Conservation (phyloP, 2,888 invertebrate species). For the Archips xylosteana region DNA sequence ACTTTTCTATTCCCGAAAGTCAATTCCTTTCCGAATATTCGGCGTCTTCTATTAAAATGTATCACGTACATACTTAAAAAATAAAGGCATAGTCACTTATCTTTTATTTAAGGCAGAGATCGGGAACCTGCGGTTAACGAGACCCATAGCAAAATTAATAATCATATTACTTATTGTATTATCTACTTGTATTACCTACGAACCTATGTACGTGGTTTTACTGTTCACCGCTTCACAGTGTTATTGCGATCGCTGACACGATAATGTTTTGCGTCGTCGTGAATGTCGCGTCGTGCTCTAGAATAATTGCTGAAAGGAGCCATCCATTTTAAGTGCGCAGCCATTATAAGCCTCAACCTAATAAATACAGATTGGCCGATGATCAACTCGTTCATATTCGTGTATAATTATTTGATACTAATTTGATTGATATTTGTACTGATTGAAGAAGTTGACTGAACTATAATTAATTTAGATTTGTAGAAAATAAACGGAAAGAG, state of each 20-base stretch:
- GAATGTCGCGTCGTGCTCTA: constrained; percentile 54
- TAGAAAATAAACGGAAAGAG: too few relatives aligned
- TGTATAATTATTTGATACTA: background rate
- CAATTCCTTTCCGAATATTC: too few relatives aligned
- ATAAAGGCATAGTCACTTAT: too few relatives aligned
- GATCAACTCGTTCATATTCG: background rate
- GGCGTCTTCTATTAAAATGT: too few relatives aligned
- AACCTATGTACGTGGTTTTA: background rate
- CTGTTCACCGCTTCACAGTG: background rate
- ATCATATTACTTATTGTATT: too few relatives aligned
- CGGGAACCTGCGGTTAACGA: too few relatives aligned
- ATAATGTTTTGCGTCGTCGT: constrained; percentile 52
- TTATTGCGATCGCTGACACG: constrained; percentile 44
- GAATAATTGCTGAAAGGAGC: constrained; percentile 57
- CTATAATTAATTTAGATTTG: background rate
- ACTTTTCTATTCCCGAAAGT: too few relatives aligned
- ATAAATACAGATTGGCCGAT: constrained; percentile 15
- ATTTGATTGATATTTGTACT: background rate
- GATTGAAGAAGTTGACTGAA: background rate
- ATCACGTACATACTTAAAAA: too few relatives aligned
- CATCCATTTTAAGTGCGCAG: background rate
- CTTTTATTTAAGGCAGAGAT: too few relatives aligned
- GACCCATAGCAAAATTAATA: too few relatives aligned
- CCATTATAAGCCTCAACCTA: constrained; percentile 11
- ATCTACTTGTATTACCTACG: background rate